Conservation (phyloP, 2,797 vertebrate species). For the Melanotaenia nigrans region DNA sequence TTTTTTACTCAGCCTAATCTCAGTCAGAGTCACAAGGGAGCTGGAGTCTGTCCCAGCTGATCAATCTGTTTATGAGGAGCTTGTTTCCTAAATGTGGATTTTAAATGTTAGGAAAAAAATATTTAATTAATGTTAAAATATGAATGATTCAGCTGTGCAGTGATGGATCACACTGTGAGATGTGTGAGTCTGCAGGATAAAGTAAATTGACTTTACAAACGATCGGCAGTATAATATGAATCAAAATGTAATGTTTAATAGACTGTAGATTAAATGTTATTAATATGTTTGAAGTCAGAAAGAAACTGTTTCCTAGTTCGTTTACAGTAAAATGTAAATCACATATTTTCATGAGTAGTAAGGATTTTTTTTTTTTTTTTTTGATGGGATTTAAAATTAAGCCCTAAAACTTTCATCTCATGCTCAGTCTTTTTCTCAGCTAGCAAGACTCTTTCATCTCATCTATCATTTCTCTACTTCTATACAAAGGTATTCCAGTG, state of each 20-base stretch:
- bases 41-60: neutral
- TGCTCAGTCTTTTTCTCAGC: slow-evolving; percentile 26
- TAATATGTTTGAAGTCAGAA: slow-evolving; percentile 13
- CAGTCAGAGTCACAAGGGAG: neutral
- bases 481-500: slow-evolving; percentile 34
- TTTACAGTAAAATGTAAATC: slow-evolving; percentile 22
- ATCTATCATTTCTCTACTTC: slow-evolving; percentile 50
- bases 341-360: slow-evolving; percentile 38
- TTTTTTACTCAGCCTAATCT: neutral
- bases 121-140: slow-evolving; percentile 39
- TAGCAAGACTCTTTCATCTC: slow-evolving; percentile 38
- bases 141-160: slow-evolving; percentile 30
- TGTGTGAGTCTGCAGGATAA: slow-evolving; percentile 20
- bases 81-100: slow-evolving; percentile 3
- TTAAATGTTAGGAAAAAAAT: neutral
- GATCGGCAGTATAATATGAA: slow-evolving; percentile 24
- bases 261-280: slow-evolving; percentile 1
- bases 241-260: neutral
- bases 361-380: slow-evolving; percentile 35
- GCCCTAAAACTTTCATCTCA: slow-evolving; percentile 32
- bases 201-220: slow-evolving; percentile 36
- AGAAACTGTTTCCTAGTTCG: neutral
- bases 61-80: slow-evolving; percentile 43
- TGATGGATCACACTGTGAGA: slow-evolving; percentile 41
- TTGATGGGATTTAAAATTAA: slow-evolving; percentile 41